Evolutionary conservation across 2,888 invertebrate genomes (phyloP).

Genomic region (Dorcus parallelipipedus): DNA sequence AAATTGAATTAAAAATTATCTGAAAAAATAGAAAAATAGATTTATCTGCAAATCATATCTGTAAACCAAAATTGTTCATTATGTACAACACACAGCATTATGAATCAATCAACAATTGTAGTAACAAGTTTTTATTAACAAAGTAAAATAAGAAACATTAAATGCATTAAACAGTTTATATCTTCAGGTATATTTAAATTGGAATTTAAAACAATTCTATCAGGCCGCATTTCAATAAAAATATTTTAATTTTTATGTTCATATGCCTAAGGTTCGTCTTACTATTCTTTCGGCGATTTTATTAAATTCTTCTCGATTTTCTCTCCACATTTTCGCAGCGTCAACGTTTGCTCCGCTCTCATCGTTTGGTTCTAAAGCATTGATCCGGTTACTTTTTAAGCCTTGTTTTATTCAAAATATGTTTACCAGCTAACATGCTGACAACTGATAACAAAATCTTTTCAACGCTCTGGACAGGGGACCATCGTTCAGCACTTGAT

Average conservation of each 20-base stretch:
- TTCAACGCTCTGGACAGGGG: conserved; percentile 98
- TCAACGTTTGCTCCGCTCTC: conserved; percentile 99
- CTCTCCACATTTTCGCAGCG: conserved; percentile 99
- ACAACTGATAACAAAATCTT: conserved; percentile 97
- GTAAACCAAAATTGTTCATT: too few species aligned
- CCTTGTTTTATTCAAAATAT: not conserved
- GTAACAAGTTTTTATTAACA: too few species aligned
- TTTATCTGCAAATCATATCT: too few species aligned
- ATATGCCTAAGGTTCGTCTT: conserved; percentile 81
- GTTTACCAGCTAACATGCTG: conserved; percentile 89
- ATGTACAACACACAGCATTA: too few species aligned
- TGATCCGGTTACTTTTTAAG: not conserved
- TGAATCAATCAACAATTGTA: too few species aligned
- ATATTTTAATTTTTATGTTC: conserved; percentile 40
- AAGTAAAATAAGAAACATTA: not conserved
- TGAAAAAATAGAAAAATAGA: too few species aligned
- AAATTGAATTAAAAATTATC: too few species aligned
- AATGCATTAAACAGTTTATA: not conserved
- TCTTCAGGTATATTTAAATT: conserved; percentile 1
- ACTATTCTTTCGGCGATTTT: conserved; percentile 89
- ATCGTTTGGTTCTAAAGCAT: conserved; percentile 86
- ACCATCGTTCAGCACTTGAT: conserved; percentile 97
- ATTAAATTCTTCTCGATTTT: conserved; percentile 90
- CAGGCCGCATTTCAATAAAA: not conserved
- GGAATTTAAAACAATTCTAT: too few species aligned